A percentile compares a stretch with the other conserved stretches of the same genome.
Conservation (phyloP, 2,888 invertebrate species). For the Aethes cnicana region DNA sequence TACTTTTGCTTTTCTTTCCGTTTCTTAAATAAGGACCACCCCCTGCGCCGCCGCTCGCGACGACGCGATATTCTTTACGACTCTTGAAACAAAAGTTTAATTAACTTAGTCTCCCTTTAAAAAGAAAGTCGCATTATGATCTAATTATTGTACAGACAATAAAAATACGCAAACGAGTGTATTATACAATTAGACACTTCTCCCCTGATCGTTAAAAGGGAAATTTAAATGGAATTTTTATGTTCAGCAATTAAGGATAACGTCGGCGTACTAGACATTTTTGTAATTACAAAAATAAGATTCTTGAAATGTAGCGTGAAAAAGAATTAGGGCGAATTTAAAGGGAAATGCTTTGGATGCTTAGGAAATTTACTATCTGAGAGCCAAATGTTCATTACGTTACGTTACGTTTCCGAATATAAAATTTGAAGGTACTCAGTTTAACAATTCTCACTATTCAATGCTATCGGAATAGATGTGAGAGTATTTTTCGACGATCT, state of each 20-base stretch:
- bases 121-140: constrained; percentile 77
- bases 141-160: constrained; percentile 81
- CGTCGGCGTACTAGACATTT: constrained; percentile 81
- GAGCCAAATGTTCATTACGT: background rate
- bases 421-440: too few relatives aligned
- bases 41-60: constrained; percentile 46
- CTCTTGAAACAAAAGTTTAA: constrained; percentile 71
- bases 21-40: constrained; percentile 70
- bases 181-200: constrained; percentile 83
- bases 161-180: constrained; percentile 83
- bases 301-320: constrained; percentile 83
- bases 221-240: constrained; percentile 84
- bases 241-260: constrained; percentile 83
- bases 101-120: constrained; percentile 64
- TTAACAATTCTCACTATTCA: too few relatives aligned
- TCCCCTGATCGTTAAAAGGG: constrained; percentile 81
- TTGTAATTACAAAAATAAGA: constrained; percentile 83
- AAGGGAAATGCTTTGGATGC: constrained; percentile 68
- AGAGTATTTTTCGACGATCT: too few relatives aligned
- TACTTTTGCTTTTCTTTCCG: constrained; percentile 79
- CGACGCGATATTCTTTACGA: constrained; percentile 64
- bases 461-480: too few relatives aligned
- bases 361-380: constrained; percentile 25
- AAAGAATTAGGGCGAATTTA: constrained; percentile 77
- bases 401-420: background rate